Evolutionary conservation across 2,113 vertebrate genomes (phyloP), one percentile per base, ranked within the genome.

Genomic region (Oophaga pumilio): DNA sequence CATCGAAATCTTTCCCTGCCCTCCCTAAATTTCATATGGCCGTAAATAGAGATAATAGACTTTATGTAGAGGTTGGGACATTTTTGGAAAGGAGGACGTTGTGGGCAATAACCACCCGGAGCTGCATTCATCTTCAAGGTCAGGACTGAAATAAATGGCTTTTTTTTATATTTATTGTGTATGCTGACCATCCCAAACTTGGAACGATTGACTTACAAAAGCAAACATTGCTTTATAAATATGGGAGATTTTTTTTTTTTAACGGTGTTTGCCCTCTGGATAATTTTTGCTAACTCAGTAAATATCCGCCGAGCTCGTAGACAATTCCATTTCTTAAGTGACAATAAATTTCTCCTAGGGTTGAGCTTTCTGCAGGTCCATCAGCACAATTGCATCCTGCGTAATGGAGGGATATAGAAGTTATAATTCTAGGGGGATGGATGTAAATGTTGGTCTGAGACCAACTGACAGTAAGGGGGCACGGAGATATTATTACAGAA

Each of bases 91-190:
- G 43, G 76, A 15, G 80, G 15, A 82, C 33, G 43, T 66, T 43
- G 33, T 43, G 49, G 62, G 60, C 43, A 52, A 17, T 66, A 24
- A 82, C 6, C 62, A 50, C 33, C 62, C 12, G 49, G 12, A 66
- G 18, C 60, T 0, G 80, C 80, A 8, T 64, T 82, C 57, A 66
- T 82, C 80, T 22, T 20, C 80, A 82, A 82, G 80, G 80, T 82
- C 80, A 68, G 80, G n/a, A 66, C 17, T 82, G 62, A 68, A 82
- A 82, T 66, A 82, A 82, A 82, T 82, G 5, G 80, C 80, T 82
- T 82, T 74, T 74, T 43, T 82, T 82, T 66, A 82, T 82, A 82
- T 82, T 82, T 82, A 82, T 82, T 50, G 60, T 68, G 80, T 52
- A 82, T 66, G 60, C 80, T 82, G 80, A 82, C 80, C 62, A 24